These are phyloP conservation scores for Melanostigma gelatinosum DNA, from an alignment of 2,113 vertebrate genomes.

Conservation along the genomic window DNA sequence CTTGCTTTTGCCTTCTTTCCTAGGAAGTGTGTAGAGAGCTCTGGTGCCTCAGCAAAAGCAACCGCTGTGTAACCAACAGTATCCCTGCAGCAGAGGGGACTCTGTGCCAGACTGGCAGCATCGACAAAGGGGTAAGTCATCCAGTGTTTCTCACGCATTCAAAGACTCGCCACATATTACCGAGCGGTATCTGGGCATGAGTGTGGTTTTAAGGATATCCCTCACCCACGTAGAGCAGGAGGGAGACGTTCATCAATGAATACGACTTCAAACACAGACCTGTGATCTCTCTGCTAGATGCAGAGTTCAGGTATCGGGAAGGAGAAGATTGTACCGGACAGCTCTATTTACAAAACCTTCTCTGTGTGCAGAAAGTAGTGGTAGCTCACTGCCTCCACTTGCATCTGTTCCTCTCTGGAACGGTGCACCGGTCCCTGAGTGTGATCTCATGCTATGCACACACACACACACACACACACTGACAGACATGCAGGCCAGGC, in stretches of 20 bases:
- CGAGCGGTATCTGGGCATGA: neutral
- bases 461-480: constrained; percentile 17
- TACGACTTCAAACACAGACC: neutral
- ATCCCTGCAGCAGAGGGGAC: constrained; percentile 98
- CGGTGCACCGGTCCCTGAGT: constrained; percentile 48
- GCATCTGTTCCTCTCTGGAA: constrained; percentile 30
- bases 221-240: neutral
- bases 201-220: neutral
- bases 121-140: constrained; percentile 95
- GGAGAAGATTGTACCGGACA: neutral
- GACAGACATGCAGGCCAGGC: constrained; percentile 47
- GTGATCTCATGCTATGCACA: constrained; percentile 61
- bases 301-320: neutral
- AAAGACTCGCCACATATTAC: neutral
- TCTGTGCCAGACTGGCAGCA: constrained; percentile 95
- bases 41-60: constrained; percentile 99
- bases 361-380: neutral
- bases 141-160: neutral
- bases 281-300: neutral
- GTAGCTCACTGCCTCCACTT: constrained; percentile 33
- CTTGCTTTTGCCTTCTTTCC: constrained; percentile 98
- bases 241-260: too few relatives aligned
- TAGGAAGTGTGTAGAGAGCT: constrained; percentile 99
- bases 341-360: neutral
- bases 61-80: constrained; percentile 99